These are phyloP conservation scores for Campylomormyrus numenius DNA, from an alignment of 2,113 vertebrate species.

Conservation along the genomic window DNA sequence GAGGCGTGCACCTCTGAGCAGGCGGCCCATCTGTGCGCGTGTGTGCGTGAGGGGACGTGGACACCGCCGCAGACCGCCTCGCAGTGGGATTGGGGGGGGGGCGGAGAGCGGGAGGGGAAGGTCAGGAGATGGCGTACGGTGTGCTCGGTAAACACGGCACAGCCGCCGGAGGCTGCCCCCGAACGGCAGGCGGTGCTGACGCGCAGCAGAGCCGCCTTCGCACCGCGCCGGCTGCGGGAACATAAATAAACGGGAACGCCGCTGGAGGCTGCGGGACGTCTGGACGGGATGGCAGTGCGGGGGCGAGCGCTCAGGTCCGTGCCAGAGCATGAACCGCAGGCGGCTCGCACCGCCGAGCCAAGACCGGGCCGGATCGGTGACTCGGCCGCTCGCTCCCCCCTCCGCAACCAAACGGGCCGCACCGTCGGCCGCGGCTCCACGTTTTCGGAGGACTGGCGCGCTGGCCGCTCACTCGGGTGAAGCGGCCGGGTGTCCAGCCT, in stretches of 20 bases:
- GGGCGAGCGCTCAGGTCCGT: neutral
- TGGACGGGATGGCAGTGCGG: neutral
- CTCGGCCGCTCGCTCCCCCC: neutral
- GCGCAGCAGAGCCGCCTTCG: neutral
- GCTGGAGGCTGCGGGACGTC: neutral
- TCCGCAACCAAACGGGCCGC: neutral
- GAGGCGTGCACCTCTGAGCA: neutral
- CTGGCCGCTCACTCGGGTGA: neutral
- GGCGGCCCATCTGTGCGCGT: neutral
- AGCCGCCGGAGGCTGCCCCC: neutral
- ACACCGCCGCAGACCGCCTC: neutral
- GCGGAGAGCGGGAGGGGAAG: neutral
- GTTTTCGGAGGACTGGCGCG: neutral
- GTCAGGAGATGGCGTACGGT: neutral
- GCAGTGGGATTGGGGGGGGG: neutral
- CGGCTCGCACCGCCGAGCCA: neutral
- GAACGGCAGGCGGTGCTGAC: neutral
- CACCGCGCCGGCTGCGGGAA: neutral
- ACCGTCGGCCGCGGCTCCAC: neutral
- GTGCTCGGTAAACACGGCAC: neutral
- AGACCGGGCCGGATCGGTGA: neutral
- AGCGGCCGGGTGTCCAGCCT: neutral
- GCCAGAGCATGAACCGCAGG: neutral
- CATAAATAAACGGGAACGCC: neutral
- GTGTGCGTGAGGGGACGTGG: neutral